Conservation (phyloP, 2,113 vertebrate species). For the Odontesthes bonariensis region DNA sequence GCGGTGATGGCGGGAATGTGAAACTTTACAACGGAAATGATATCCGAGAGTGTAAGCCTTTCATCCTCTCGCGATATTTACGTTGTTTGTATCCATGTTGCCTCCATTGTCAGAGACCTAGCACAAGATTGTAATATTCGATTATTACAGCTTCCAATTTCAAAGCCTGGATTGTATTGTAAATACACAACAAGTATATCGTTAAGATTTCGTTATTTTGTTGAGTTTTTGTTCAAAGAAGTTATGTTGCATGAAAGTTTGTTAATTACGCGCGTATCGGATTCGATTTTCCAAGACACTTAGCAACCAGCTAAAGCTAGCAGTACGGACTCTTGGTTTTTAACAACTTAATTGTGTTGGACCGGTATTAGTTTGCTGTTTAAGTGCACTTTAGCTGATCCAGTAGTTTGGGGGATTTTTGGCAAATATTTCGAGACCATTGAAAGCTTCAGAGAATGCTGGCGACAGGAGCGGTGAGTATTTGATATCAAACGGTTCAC, state of each 20-base stretch:
- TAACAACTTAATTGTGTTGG: conserved; percentile 23
- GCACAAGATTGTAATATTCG: background rate
- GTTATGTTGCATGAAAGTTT: conserved; percentile 8
- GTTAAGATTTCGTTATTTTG: background rate
- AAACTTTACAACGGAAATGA: conserved; percentile 81
- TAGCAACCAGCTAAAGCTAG: conserved; percentile 55
- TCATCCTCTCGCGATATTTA: conserved; percentile 54
- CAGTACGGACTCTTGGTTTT: background rate
- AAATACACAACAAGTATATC: rapidly evolving
- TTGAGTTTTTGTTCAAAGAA: background rate
- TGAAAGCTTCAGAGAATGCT: conserved; percentile 74
- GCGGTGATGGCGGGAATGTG: conserved; percentile 86
- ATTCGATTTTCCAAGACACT: background rate
- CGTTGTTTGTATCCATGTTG: background rate
- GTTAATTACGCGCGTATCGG: background rate
- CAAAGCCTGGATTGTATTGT: background rate
- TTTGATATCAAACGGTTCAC: background rate
- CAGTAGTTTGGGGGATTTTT: background rate
- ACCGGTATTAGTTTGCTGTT: background rate
- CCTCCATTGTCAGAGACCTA: conserved; percentile 4
- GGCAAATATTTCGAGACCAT: conserved; percentile 2
- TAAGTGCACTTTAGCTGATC: background rate
- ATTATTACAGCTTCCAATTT: background rate
- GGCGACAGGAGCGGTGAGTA: conserved; percentile 85
- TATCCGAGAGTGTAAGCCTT: background rate